Conservation (phyloP, 2,888 invertebrate genomes). For the Actias luna region DNA sequence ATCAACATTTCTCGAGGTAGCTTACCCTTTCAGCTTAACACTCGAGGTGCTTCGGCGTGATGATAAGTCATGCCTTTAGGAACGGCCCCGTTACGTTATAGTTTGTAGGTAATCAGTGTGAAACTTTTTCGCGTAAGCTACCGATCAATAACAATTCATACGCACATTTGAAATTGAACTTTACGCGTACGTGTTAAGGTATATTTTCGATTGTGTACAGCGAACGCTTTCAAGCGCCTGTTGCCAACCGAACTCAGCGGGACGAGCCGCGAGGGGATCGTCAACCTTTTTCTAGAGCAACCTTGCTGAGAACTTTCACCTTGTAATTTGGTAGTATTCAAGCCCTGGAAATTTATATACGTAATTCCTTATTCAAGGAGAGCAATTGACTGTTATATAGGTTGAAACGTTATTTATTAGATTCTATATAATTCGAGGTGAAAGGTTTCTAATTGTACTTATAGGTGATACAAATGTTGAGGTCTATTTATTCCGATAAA, state of each 20-base stretch:
- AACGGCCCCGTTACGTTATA: slow-evolving; percentile 14
- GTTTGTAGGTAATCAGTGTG: slow-evolving; percentile 48
- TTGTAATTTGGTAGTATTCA: slow-evolving; percentile 26
- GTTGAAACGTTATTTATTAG: not conserved
- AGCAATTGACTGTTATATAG: not conserved
- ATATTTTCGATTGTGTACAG: slow-evolving; percentile 26
- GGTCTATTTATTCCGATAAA: too few relatives aligned
- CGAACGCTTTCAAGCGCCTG: slow-evolving; percentile 68
- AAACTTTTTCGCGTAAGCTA: slow-evolving; percentile 75
- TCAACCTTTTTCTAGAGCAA: slow-evolving; percentile 72
- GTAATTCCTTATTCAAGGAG: not conserved
- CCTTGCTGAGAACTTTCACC: slow-evolving; percentile 64
- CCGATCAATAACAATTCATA: slow-evolving; percentile 69
- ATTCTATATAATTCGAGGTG: too few relatives aligned
- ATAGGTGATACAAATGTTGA: too few relatives aligned
- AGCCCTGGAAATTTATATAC: slow-evolving; percentile 5
- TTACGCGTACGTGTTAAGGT: slow-evolving; percentile 22
- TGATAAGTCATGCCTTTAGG: slow-evolving; percentile 5
- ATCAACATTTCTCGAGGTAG: too few relatives aligned
- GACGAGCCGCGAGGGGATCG: slow-evolving; percentile 55
- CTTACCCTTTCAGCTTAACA: not conserved
- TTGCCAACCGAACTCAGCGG: slow-evolving; percentile 69
- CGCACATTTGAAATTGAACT: slow-evolving; percentile 26
- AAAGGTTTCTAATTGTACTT: too few relatives aligned
- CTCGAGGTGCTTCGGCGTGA: not conserved